Percentiles rank a stretch among this genome's conserved stretches.
Evolutionary conservation across 2,888 invertebrate genomes (phyloP).

Genomic region (Pyrrhosoma nymphula): DNA sequence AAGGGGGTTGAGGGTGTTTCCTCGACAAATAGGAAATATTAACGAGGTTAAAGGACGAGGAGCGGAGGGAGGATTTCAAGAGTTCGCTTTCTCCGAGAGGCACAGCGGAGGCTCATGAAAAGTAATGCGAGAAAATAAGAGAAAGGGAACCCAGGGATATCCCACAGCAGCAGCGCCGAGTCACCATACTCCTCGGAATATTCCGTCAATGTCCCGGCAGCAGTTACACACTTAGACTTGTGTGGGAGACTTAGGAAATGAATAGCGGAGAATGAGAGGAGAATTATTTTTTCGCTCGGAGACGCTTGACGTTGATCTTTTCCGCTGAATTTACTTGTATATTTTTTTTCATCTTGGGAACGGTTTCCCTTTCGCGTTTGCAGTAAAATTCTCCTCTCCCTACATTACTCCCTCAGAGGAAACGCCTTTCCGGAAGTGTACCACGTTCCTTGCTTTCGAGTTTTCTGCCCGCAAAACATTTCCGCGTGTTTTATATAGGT

Average conservation of each 20-base stretch:
- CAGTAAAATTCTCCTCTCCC: background rate
- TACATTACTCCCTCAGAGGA: background rate
- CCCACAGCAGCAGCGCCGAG: background rate
- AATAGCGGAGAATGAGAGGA: background rate
- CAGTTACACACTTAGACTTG: background rate
- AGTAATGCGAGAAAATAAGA: background rate
- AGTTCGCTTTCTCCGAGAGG: background rate
- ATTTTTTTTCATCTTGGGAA: background rate
- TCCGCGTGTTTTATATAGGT: background rate
- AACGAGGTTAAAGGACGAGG: background rate
- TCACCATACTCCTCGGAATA: background rate
- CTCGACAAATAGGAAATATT: constrained; percentile 22
- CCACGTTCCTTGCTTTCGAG: background rate
- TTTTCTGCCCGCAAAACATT: background rate
- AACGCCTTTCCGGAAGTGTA: background rate
- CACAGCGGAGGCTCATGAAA: background rate
- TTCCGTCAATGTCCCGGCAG: constrained; percentile 2
- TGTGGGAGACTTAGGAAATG: background rate
- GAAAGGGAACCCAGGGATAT: background rate
- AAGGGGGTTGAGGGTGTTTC: background rate
- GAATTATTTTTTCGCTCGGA: background rate
- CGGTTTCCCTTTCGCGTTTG: background rate
- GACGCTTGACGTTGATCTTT: background rate
- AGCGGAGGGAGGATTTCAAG: background rate
- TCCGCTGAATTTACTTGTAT: background rate